Percentiles rank a stretch among this genome's conserved stretches.
Evolutionary conservation across 1,140 invertebrate genomes (phyloP).

Genomic region (Olivierus martensii): DNA sequence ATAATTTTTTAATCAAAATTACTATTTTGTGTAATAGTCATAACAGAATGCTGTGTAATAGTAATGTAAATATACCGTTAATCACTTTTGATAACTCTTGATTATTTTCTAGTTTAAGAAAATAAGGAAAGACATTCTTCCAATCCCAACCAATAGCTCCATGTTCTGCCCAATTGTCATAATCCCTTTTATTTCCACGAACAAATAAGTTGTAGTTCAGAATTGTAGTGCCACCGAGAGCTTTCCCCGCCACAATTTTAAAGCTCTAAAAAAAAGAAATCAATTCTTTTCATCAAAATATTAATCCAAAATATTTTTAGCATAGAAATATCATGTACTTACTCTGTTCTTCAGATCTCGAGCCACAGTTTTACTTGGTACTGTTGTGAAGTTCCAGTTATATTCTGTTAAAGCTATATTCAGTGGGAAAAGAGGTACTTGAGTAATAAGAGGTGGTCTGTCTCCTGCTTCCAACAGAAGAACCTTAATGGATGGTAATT

Average conservation of each 20-base stretch:
- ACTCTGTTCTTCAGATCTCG: too few relatives aligned
- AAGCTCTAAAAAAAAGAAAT: too few relatives aligned
- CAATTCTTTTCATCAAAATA: too few relatives aligned
- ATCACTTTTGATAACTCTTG: background rate
- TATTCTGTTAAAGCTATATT: too few relatives aligned
- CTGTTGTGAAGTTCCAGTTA: too few relatives aligned
- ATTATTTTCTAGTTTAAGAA: constrained; percentile 38
- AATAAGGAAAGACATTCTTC: constrained; percentile 52
- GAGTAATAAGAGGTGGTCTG: background rate
- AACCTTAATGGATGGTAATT: background rate
- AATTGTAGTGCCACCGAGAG: constrained; percentile 50
- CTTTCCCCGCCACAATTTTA: background rate
- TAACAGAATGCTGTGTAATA: too few relatives aligned
- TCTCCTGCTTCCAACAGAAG: background rate
- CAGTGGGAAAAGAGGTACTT: background rate
- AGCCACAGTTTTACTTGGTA: too few relatives aligned
- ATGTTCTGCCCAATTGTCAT: constrained; percentile 64
- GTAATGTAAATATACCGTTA: too few relatives aligned
- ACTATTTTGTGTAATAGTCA: too few relatives aligned
- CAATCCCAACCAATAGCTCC: constrained; percentile 84
- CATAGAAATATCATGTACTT: too few relatives aligned
- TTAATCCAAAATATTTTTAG: too few relatives aligned
- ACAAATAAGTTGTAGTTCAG: constrained; percentile 81
- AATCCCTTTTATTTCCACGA: constrained; percentile 68
- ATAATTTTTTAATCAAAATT: too few relatives aligned